Evolutionary conservation across 2,113 vertebrate genomes (phyloP).

Genomic region (Lanius ludovicianus): DNA sequence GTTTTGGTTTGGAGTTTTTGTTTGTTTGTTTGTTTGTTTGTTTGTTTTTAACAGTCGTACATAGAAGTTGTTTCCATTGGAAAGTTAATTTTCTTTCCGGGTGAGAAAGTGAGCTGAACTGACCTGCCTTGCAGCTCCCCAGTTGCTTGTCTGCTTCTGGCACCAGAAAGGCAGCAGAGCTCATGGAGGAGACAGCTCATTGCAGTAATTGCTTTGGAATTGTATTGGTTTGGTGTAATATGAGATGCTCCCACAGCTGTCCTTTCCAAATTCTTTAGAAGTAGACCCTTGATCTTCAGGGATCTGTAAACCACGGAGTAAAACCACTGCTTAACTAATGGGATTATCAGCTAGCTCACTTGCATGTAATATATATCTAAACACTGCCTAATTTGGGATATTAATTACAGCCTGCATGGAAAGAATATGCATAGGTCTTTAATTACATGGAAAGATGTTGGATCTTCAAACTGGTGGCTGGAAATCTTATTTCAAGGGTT

Average conservation of each 20-base stretch:
- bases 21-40: neutral
- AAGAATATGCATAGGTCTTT: constrained; percentile 1
- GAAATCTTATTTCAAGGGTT: neutral
- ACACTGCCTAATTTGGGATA: constrained; percentile 23
- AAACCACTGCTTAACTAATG: constrained; percentile 31
- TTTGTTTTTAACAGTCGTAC: neutral
- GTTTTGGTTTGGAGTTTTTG: neutral
- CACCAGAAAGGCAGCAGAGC: neutral
- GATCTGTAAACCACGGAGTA: constrained; percentile 17
- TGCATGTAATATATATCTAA: constrained; percentile 17
- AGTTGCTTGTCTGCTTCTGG: neutral
- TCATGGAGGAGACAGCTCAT: neutral
- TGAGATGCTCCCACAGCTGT: neutral
- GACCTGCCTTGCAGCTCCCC: neutral
- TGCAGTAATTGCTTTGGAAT: neutral
- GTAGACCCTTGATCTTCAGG: neutral
- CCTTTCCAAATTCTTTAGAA: neutral
- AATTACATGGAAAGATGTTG: neutral
- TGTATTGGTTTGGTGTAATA: neutral
- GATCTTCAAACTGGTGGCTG: neutral
- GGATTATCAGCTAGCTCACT: constrained; percentile 33
- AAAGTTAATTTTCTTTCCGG: neutral
- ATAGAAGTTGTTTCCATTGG: neutral
- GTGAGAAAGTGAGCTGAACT: neutral
- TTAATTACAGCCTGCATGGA: constrained; percentile 11